Evolutionary conservation across 1,140 invertebrate genomes (phyloP).

Genomic region (Achatina immaculata): DNA sequence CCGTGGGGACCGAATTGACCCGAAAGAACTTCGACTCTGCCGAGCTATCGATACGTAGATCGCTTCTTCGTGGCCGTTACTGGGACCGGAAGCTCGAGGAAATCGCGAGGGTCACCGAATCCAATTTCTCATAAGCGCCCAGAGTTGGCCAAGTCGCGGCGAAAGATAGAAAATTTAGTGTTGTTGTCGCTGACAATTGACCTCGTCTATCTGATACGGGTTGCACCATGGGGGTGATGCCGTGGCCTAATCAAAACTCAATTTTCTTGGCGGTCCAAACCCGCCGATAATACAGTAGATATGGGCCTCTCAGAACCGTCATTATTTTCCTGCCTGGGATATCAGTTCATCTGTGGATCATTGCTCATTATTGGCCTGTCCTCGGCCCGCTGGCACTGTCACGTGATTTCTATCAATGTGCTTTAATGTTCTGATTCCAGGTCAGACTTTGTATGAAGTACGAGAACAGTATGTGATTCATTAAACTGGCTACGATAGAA

Average conservation of each 20-base stretch:
- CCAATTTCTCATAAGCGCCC: constrained; percentile 24
- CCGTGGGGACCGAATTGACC: neutral
- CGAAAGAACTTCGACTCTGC: neutral
- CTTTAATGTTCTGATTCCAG: neutral
- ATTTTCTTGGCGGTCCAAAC: constrained; percentile 22
- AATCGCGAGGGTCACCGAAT: constrained; percentile 21
- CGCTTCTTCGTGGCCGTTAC: neutral
- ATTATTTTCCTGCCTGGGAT: constrained; percentile 26
- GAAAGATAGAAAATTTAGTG: constrained; percentile 25
- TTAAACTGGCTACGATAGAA: neutral
- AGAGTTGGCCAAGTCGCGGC: neutral
- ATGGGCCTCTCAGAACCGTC: neutral
- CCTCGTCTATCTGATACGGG: constrained; percentile 29
- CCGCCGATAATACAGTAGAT: constrained; percentile 19
- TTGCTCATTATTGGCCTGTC: constrained; percentile 35
- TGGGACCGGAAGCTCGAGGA: neutral
- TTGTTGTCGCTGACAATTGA: constrained; percentile 26
- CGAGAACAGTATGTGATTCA: neutral
- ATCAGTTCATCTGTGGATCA: constrained; percentile 29
- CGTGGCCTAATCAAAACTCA: constrained; percentile 32
- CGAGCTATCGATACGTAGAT: constrained; percentile 24
- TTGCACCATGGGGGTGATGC: constrained; percentile 16
- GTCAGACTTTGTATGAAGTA: neutral
- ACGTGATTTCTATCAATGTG: constrained; percentile 22
- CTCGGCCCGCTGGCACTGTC: constrained; percentile 2